These are phyloP conservation scores for Dreissena polymorpha DNA, from an alignment of 1,140 invertebrate genomes.

Conservation along the genomic window DNA sequence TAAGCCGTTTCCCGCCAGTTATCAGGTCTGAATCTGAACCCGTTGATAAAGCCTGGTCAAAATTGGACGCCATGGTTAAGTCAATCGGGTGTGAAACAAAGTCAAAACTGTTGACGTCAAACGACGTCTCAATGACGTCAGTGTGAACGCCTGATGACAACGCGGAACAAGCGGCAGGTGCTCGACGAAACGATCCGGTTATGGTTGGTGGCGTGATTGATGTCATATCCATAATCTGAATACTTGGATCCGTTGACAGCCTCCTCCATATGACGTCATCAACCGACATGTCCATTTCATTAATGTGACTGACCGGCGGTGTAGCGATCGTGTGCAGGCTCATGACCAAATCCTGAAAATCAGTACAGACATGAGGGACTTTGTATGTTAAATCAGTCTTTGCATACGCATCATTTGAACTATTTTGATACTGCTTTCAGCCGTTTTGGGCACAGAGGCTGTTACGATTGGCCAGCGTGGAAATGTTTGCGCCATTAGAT, in stretches of 20 bases:
- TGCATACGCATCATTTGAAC: neutral
- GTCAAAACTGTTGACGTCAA: too few species aligned
- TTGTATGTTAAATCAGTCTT: neutral
- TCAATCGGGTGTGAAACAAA: too few species aligned
- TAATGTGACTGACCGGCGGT: conserved; percentile 18
- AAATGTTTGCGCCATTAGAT: too few species aligned
- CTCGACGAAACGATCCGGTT: neutral
- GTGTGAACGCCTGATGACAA: neutral
- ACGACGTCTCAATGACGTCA: neutral
- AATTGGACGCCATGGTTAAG: neutral
- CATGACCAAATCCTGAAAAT: neutral
- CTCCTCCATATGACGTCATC: conserved; percentile 17
- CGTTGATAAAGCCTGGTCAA: neutral
- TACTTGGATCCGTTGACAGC: conserved; percentile 20
- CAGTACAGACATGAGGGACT: too few species aligned
- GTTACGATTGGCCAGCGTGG: too few species aligned
- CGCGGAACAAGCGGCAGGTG: neutral
- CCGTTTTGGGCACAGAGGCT: too few species aligned
- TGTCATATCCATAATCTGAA: conserved; percentile 10
- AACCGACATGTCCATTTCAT: neutral
- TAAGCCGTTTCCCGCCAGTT: neutral
- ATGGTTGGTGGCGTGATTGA: too few species aligned
- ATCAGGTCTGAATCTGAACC: neutral
- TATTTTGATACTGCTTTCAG: neutral
- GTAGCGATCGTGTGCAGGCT: conserved; percentile 18